phyloP scores from a whole-genome alignment of 1,140 invertebrate species.

The Tetramorium parvispinum region DNA sequence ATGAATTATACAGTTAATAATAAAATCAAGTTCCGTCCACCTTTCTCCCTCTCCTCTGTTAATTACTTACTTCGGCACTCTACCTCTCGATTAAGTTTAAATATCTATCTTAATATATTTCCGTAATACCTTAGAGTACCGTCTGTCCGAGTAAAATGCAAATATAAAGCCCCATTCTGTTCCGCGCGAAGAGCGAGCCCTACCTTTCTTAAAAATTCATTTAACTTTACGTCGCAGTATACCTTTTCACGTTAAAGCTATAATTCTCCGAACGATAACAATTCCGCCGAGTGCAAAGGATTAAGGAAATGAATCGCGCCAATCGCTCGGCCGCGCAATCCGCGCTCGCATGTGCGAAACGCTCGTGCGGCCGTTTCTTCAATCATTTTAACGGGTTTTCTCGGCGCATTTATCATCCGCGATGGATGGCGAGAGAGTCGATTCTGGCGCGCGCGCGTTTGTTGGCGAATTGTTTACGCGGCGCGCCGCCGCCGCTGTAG shows the following conservation, averaged over 20 bases:
- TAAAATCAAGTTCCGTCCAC: constrained; percentile 42
- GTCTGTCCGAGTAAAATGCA: constrained; percentile 35
- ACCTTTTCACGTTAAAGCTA: constrained; percentile 31
- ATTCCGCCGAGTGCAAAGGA: constrained; percentile 53
- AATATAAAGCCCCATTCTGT: constrained; percentile 43
- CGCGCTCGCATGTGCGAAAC: constrained; percentile 43
- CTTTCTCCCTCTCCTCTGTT: neutral
- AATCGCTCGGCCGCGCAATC: constrained; percentile 55
- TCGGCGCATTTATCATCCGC: constrained; percentile 59
- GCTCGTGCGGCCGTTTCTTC: constrained; percentile 47
- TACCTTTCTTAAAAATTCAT: constrained; percentile 57
- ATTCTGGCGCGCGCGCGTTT: constrained; percentile 49
- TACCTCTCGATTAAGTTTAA: constrained; percentile 55
- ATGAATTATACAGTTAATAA: constrained; percentile 56
- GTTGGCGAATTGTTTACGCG: constrained; percentile 63
- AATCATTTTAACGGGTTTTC: constrained; percentile 62
- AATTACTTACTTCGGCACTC: constrained; percentile 58
- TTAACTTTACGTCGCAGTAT: constrained; percentile 32
- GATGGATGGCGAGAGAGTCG: constrained; percentile 56
- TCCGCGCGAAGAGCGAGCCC: neutral
- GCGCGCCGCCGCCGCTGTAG: constrained; percentile 29
- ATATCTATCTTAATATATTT: constrained; percentile 58
- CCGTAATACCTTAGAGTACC: constrained; percentile 40
- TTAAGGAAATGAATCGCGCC: constrained; percentile 62
- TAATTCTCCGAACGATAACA: constrained; percentile 61